Conservation (phyloP, 2,888 invertebrate species). For the Leptinotarsa rubiginosa region DNA sequence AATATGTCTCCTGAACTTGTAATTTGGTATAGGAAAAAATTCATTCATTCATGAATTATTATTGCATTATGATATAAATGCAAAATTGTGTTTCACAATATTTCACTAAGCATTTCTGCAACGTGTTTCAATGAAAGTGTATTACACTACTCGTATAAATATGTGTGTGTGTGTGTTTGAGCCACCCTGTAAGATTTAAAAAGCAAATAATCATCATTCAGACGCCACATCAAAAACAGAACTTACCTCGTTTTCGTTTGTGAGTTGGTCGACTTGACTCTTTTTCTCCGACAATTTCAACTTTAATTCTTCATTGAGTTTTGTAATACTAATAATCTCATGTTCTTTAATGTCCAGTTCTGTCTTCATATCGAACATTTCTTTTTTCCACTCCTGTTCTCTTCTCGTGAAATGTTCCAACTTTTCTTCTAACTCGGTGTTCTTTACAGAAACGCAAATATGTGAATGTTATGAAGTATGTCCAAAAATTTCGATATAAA, state of each 20-base stretch:
- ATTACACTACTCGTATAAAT: too few species aligned
- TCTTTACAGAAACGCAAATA: slow-evolving; percentile 44
- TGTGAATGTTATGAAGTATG: background rate
- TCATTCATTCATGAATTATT: too few species aligned
- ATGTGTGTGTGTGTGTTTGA: too few species aligned
- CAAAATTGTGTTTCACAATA: too few species aligned
- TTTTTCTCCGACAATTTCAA: slow-evolving; percentile 48
- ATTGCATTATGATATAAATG: too few species aligned
- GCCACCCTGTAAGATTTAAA: too few species aligned
- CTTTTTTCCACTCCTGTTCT: slow-evolving; percentile 46
- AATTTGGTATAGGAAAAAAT: too few species aligned
- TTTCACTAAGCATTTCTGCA: too few species aligned
- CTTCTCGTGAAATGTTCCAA: slow-evolving; percentile 42
- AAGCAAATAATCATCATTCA: too few species aligned
- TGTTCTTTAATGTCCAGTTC: slow-evolving; percentile 52
- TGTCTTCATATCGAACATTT: slow-evolving; percentile 47
- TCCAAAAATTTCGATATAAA: too few species aligned
- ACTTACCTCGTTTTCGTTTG: slow-evolving; percentile 52
- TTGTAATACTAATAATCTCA: slow-evolving; percentile 47
- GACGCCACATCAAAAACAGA: background rate
- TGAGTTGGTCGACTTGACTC: slow-evolving; percentile 49
- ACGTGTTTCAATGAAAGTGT: too few species aligned
- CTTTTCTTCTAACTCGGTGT: slow-evolving; percentile 49
- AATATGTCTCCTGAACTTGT: too few species aligned
- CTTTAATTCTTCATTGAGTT: slow-evolving; percentile 49